A percentile compares a stretch with the other conserved stretches of the same genome.
phyloP scores from a whole-genome alignment of 1,140 invertebrate genomes.

The Stegodyphus dumicola region DNA sequence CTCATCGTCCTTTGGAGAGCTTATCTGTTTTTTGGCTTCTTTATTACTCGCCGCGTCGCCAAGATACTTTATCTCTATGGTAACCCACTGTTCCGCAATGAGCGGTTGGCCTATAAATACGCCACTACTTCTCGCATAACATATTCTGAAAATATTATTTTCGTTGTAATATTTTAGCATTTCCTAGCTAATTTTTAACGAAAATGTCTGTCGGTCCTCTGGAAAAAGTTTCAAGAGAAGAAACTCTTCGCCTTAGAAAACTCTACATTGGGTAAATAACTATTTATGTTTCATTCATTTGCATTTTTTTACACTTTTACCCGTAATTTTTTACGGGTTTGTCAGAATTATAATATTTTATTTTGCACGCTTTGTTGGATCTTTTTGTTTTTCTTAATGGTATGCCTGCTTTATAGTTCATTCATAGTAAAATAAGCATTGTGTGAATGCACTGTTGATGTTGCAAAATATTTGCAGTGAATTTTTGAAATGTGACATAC shows the following conservation, averaged over 20 bases:
- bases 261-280: conserved; percentile 81
- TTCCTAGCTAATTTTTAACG: not conserved
- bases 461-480: too few species aligned
- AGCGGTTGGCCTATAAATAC: not conserved
- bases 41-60: not conserved
- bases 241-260: conserved; percentile 81
- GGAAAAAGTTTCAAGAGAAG: conserved; percentile 80
- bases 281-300: not conserved
- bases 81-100: not conserved
- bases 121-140: not conserved
- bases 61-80: not conserved
- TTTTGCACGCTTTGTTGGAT: not conserved
- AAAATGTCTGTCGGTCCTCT: conserved; percentile 64
- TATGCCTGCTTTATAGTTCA: not conserved
- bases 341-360: not conserved
- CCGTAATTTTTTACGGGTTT: not conserved
- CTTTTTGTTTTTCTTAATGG: not conserved
- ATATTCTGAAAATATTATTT: not conserved
- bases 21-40: too few species aligned
- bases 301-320: conserved; percentile 53
- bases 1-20: too few species aligned
- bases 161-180: not conserved
- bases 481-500: too few species aligned
- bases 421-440: not conserved
- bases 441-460: too few species aligned